These are phyloP conservation scores for Gracilinanus agilis DNA, from an alignment of 2,113 vertebrate genomes.

Conservation along the genomic window DNA sequence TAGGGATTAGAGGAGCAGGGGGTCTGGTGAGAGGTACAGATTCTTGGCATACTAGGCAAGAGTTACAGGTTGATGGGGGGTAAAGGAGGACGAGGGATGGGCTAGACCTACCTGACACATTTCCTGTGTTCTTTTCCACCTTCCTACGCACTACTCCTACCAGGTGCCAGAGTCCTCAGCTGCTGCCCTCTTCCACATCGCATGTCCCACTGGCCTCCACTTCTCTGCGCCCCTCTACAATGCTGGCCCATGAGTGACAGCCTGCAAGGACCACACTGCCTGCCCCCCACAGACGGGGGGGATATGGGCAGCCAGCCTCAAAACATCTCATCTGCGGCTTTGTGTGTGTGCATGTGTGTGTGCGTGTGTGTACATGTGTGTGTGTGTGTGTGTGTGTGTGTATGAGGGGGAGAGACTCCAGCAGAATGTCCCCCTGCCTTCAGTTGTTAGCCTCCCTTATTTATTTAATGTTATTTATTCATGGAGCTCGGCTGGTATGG, in stretches of 20 bases:
- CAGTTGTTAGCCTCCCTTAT: slow-evolving; percentile 78
- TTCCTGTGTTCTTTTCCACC: neutral
- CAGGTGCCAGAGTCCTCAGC: slow-evolving; percentile 93
- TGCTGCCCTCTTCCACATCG: slow-evolving; percentile 89
- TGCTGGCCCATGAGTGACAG: slow-evolving; percentile 83
- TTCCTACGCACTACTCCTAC: neutral
- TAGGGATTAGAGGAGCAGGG: rapidly evolving
- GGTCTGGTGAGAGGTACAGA: neutral
- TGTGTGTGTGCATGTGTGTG: slow-evolving; percentile 48
- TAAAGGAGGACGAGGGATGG: neutral
- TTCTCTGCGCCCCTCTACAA: slow-evolving; percentile 73
- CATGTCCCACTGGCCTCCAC: slow-evolving; percentile 87
- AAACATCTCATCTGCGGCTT: slow-evolving; percentile 68
- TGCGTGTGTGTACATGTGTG: slow-evolving; percentile 29
- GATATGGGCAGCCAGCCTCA: slow-evolving; percentile 33
- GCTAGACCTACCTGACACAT: neutral
- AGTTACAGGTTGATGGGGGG: neutral
- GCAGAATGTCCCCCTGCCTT: slow-evolving; percentile 46
- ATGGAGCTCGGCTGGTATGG: slow-evolving; percentile 66
- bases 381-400: slow-evolving; percentile 19
- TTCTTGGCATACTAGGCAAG: neutral
- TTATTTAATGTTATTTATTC: slow-evolving; percentile 89
- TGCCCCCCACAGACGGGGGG: neutral
- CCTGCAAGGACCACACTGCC: slow-evolving; percentile 47
- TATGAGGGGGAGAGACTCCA: slow-evolving; percentile 30